phyloP scores from a whole-genome alignment of 2,888 invertebrate species.

The Drosophila prolongata region DNA sequence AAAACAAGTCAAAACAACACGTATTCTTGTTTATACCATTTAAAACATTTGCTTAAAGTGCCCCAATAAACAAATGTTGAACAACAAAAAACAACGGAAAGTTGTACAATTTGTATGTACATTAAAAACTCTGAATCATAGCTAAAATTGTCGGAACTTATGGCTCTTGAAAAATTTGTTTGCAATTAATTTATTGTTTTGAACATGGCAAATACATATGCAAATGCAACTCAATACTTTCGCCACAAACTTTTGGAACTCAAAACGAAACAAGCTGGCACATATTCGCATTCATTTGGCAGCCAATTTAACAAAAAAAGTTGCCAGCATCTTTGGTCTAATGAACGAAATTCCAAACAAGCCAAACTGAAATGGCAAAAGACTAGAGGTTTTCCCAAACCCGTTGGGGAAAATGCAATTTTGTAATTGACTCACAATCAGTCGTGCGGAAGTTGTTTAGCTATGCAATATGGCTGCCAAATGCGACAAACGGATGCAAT shows the following conservation, averaged over 20 bases:
- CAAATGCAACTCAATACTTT: neutral
- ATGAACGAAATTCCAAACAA: slow-evolving; percentile 29
- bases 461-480: slow-evolving; percentile 54
- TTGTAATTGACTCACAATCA: slow-evolving; percentile 55
- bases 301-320: slow-evolving; percentile 14
- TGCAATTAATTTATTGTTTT: neutral
- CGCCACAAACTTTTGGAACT: slow-evolving; percentile 9
- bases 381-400: neutral
- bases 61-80: too few relatives aligned
- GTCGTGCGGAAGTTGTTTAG: slow-evolving; percentile 55
- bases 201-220: neutral
- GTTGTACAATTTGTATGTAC: too few relatives aligned
- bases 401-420: slow-evolving; percentile 39
- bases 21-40: too few relatives aligned
- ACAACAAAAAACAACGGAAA: too few relatives aligned
- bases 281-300: slow-evolving; percentile 1
- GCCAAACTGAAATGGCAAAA: neutral
- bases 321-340: slow-evolving; percentile 33
- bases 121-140: too few relatives aligned
- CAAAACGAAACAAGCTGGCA: slow-evolving; percentile 5
- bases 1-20: too few relatives aligned
- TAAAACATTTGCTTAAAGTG: too few relatives aligned
- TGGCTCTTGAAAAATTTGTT: neutral
- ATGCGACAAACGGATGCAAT: slow-evolving; percentile 57
- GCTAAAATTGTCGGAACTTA: neutral